These are phyloP conservation scores for Strigamia crassipes DNA, from an alignment of 2,888 invertebrate species.

Conservation along the genomic window DNA sequence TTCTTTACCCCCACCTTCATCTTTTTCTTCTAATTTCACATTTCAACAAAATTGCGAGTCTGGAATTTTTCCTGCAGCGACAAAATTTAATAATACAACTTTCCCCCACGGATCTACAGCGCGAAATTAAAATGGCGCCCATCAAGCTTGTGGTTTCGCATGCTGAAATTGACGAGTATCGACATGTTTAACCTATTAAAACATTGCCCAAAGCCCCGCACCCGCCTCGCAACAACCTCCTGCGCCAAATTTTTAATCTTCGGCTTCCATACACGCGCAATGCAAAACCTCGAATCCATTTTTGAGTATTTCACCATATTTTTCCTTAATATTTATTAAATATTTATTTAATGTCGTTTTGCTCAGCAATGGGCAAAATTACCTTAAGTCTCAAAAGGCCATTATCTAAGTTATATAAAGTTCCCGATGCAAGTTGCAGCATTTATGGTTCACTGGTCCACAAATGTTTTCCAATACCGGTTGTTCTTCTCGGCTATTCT, in stretches of 20 bases:
- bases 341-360: no score
- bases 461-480: no score
- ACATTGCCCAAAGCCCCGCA: not conserved
- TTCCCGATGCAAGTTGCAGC: no score
- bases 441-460: no score
- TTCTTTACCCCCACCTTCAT: not conserved
- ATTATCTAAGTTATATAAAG: no score
- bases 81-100: conserved; percentile 15
- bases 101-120: not conserved
- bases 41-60: not conserved
- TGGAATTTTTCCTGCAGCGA: conserved; percentile 19
- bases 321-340: no score
- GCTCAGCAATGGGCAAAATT: no score
- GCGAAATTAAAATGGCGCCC: conserved; percentile 19
- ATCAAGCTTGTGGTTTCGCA: conserved; percentile 14
- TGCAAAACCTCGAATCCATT: no score
- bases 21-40: not conserved
- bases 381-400: no score
- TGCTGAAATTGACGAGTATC: conserved; percentile 3
- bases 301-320: no score
- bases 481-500: no score
- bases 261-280: not conserved
- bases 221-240: no score
- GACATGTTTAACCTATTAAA: conserved; percentile 30
- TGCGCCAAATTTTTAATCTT: not conserved